A percentile compares a stretch with the other conserved stretches of the same genome.
These are phyloP conservation scores for Papilio polyxenes DNA, from an alignment of 1,140 invertebrate species.

Conservation along the genomic window DNA sequence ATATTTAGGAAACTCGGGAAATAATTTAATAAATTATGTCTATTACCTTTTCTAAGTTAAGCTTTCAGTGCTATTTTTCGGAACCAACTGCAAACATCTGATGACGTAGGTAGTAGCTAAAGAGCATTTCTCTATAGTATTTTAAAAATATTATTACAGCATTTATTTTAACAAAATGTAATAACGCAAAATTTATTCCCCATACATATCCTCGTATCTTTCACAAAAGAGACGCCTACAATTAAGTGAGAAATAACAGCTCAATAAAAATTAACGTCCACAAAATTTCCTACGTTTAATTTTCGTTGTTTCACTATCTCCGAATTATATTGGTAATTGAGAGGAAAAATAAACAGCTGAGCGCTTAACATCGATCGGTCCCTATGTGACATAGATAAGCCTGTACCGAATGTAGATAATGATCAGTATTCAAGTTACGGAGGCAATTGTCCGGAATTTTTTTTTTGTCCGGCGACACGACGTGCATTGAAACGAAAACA, in stretches of 20 bases:
- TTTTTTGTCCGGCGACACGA: constrained; percentile 55
- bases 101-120: not conserved
- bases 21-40: not conserved
- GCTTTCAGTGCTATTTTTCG: not conserved
- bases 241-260: constrained; percentile 25
- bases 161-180: constrained; percentile 7
- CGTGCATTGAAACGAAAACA: constrained; percentile 60
- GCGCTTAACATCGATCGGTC: constrained; percentile 62
- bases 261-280: constrained; percentile 34
- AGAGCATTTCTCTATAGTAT: not conserved
- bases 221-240: constrained; percentile 20
- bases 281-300: constrained; percentile 17
- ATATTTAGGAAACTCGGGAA: not conserved
- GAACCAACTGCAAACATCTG: not conserved
- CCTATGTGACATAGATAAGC: constrained; percentile 67
- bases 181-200: constrained; percentile 9
- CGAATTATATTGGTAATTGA: constrained; percentile 57
- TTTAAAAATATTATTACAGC: not conserved
- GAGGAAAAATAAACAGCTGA: constrained; percentile 64
- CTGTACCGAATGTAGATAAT: constrained; percentile 67
- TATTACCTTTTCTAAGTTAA: not conserved
- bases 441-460: constrained; percentile 66
- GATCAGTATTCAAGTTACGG: constrained; percentile 76
- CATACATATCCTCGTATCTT: constrained; percentile 15
- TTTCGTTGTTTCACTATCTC: constrained; percentile 35